Evolutionary conservation across 2,113 vertebrate species (phyloP).

Genomic region (Passer domesticus): DNA sequence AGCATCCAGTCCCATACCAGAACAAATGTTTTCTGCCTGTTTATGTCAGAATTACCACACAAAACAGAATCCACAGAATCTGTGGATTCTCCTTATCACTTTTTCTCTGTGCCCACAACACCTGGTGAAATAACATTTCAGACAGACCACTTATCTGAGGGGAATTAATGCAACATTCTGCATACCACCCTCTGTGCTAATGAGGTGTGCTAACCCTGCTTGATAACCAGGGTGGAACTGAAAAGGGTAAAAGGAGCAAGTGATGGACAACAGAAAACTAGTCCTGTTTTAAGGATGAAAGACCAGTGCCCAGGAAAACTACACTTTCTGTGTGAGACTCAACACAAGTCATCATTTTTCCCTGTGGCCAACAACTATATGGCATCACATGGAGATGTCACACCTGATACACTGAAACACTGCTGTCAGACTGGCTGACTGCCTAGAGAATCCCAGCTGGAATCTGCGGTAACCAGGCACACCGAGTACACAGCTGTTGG

Average conservation of each 20-base stretch:
- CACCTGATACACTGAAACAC: neutral
- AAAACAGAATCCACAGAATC: neutral
- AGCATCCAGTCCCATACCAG: neutral
- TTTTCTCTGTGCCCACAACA: neutral
- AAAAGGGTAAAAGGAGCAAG: neutral
- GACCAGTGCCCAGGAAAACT: neutral
- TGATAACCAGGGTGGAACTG: neutral
- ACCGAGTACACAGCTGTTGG: neutral
- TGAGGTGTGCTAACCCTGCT: neutral
- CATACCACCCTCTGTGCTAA: neutral
- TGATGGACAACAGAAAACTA: neutral
- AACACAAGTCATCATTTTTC: neutral
- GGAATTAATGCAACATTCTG: neutral
- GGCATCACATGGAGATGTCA: neutral
- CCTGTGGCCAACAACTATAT: rapidly evolving
- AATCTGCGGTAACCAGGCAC: neutral
- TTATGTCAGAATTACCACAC: neutral
- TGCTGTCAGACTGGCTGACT: neutral
- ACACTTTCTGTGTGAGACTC: neutral
- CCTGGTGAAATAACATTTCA: neutral
- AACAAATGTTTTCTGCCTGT: neutral
- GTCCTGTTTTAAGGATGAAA: neutral
- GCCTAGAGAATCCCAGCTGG: neutral
- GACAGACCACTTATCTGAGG: neutral
- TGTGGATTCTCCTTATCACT: neutral